Base-by-base conservation (phyloP, 2,113 vertebrate genomes). In the Ciconia boyciana region DNA sequence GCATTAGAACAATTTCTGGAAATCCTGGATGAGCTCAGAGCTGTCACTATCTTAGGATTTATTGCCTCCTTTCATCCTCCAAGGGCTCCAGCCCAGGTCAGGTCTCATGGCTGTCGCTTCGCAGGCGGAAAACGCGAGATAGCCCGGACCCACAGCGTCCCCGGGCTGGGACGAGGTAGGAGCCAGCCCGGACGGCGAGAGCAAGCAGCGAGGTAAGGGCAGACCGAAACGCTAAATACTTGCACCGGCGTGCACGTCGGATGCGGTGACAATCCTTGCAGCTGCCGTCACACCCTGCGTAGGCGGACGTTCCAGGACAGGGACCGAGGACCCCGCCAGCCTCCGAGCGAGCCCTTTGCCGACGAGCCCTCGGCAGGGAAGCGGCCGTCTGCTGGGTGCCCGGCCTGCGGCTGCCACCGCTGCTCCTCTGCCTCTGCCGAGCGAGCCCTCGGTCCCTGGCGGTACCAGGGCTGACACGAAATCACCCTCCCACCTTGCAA, bases 121-220 rank as follows among this genome's bases (percentile, higher is more conserved):
- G 0, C 1, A 10, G 41, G 60, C 89, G 77, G 48, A 48, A 62
- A 69, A 20, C 19, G 1, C 0, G 0, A 9, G 78, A 22, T 2
- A 24, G 9, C 55, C 25, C 21, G 0, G 0, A 13, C 1, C 28
- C 54, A 0, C 7, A 11, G n/a, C 2, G 3, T 12, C 25, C 39
- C 32, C 46, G 3, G 68, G 52, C 66, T 31, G 52, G 57, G 65
- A 10, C 8, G 17, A 25, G 52, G 20, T 6, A 13, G 57, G 52
- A 36, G 32, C 55, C 36, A 3, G n/a, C 13, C 34, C 26, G 0
- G 25, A 6, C 10, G 9, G 16, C 1, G 4, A n/a, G 58, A 43
- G 25, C 24, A 1, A 15, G 61, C 0, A 0, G 55, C 1, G 7
- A 62, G 81, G 60, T 8, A 19, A 44, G 39, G 41, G 39, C 76